Conservation (phyloP, 92 coral and sea anemone species). For the Actinostola sp. region DNA sequence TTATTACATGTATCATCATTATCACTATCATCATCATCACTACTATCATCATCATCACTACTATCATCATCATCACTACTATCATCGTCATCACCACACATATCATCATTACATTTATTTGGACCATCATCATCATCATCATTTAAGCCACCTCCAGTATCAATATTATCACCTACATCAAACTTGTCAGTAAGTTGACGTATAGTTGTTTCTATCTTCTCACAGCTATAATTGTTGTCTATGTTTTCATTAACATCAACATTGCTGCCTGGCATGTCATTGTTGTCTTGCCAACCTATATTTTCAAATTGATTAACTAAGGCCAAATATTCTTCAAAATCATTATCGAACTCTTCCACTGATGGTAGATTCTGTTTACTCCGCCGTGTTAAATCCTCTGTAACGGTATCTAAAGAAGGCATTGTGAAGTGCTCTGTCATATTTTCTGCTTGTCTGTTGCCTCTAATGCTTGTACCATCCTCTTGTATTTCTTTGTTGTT, state of each 20-base stretch:
- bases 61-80: conserved; percentile 1
- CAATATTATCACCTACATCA: not conserved
- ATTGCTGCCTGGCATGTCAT: not conserved
- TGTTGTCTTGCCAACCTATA: not conserved
- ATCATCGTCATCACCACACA: not conserved
- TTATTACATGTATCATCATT: not conserved
- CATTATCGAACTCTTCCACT: conserved; percentile 62
- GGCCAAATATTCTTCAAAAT: conserved; percentile 60
- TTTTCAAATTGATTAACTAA: not conserved
- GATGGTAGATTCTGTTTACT: conserved; percentile 25
- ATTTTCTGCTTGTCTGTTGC: too few species aligned
- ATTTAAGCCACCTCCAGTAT: not conserved
- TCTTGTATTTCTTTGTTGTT: too few species aligned
- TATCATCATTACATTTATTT: not conserved
- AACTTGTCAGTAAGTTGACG: not conserved
- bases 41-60: not conserved
- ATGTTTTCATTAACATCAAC: not conserved
- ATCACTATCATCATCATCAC: not conserved
- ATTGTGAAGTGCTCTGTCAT: too few species aligned
- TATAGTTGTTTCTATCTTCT: not conserved
- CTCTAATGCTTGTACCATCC: too few species aligned
- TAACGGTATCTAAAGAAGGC: too few species aligned
- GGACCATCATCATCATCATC: not conserved
- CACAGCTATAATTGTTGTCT: not conserved
- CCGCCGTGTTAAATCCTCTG: not conserved